A percentile compares a stretch with the other conserved stretches of the same genome.
phyloP scores from a whole-genome alignment of 2,113 vertebrate genomes.

The Emydura subglobosa region DNA sequence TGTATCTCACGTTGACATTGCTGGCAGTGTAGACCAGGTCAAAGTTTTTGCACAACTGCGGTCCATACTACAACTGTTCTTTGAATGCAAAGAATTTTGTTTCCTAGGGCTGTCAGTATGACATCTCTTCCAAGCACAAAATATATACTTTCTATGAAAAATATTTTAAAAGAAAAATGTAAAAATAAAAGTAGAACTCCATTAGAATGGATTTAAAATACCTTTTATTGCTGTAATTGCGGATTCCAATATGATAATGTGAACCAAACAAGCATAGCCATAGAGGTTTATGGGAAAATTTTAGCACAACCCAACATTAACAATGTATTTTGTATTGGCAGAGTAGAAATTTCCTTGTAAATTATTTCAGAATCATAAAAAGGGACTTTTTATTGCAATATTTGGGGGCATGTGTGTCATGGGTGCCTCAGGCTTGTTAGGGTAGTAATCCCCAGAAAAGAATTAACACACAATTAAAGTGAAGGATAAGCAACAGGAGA shows the following conservation, averaged over 20 bases:
- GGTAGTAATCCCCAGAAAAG: conserved; percentile 29
- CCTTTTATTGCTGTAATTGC: background rate
- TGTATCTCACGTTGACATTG: too few relatives aligned
- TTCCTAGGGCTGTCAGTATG: background rate
- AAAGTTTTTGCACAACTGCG: background rate
- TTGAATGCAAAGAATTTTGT: background rate
- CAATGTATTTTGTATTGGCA: background rate
- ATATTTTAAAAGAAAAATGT: background rate
- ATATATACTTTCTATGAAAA: background rate
- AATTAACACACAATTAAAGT: background rate
- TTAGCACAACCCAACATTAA: background rate
- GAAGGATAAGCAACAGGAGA: conserved; percentile 3
- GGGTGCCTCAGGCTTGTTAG: background rate
- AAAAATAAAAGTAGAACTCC: background rate
- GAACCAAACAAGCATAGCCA: background rate
- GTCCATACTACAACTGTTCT: rapidly evolving
- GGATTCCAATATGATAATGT: background rate
- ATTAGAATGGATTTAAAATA: too few relatives aligned
- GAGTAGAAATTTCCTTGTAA: background rate
- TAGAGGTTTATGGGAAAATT: background rate
- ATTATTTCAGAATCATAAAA: conserved; percentile 2
- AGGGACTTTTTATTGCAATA: background rate
- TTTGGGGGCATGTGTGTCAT: background rate
- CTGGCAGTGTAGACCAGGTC: background rate
- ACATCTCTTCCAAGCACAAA: background rate